Evolutionary conservation across 2,113 vertebrate genomes (phyloP).

Genomic region (Indri indri): DNA sequence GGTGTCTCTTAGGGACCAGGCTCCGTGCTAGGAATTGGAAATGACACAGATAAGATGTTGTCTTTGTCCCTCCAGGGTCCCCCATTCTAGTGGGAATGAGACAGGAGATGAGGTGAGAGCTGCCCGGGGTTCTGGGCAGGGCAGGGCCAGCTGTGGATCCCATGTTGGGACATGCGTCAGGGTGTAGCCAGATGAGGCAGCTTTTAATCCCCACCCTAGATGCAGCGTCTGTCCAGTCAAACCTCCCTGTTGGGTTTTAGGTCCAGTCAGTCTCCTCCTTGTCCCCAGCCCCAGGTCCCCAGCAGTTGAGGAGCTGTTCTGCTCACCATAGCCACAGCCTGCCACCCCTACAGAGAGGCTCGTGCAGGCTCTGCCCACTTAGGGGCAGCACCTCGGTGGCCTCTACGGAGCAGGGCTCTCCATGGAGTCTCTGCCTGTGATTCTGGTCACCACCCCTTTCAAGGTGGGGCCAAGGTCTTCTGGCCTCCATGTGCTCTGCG

Average conservation of each 20-base stretch:
- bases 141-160: not conserved
- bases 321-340: accelerated
- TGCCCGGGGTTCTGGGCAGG: not conserved
- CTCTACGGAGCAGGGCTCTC: no score
- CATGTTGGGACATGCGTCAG: accelerated
- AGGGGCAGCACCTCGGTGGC: accelerated
- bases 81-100: not conserved
- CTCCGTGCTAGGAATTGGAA: not conserved
- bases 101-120: accelerated
- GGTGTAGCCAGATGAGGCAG: not conserved
- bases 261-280: no score
- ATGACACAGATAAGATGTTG: accelerated
- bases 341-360: not conserved
- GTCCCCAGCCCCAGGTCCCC: not conserved
- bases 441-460: not conserved
- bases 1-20: not conserved
- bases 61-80: not conserved
- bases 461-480: accelerated
- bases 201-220: accelerated
- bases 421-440: accelerated
- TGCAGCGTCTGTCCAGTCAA: accelerated
- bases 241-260: not conserved
- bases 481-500: accelerated
- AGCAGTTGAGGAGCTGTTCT: not conserved
- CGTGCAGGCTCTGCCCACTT: not conserved